Conservation (phyloP, 1,140 invertebrate genomes). For the Calycopis cecrops region DNA sequence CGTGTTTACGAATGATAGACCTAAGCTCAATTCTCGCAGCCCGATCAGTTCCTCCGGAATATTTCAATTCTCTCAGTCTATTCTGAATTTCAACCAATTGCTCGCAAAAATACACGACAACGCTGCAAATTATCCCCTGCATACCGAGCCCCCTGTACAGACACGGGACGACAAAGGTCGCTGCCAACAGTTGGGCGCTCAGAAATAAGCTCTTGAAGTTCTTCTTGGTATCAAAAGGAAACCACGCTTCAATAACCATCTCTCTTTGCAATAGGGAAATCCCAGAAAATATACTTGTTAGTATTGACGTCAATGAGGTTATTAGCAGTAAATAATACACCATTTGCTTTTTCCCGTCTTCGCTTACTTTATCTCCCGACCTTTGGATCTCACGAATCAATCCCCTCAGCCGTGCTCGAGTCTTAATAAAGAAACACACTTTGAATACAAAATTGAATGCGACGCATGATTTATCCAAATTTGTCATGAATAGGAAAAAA, state of each 20-base stretch:
- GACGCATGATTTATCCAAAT: conserved; percentile 47
- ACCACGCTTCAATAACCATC: conserved; percentile 49
- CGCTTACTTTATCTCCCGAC: conserved; percentile 45
- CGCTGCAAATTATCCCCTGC: conserved; percentile 50
- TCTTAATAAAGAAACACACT: conserved; percentile 41
- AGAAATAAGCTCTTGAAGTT: conserved; percentile 37
- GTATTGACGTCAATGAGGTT: conserved; percentile 28
- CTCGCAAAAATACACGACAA: conserved; percentile 60
- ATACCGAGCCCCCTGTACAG: conserved; percentile 47
- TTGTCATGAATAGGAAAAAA: conserved; percentile 34
- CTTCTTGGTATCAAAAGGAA: conserved; percentile 51
- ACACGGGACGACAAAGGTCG: conserved; percentile 36
- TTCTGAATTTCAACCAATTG: conserved; percentile 48
- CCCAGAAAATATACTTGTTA: conserved; percentile 35
- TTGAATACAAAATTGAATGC: conserved; percentile 51
- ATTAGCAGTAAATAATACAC: conserved; percentile 34
- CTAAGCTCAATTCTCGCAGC: conserved; percentile 40
- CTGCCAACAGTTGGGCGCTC: conserved; percentile 38
- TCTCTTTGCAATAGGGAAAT: conserved; percentile 41
- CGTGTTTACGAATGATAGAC: conserved; percentile 49
- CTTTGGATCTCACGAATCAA: conserved; percentile 42
- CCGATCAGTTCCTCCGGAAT: conserved; percentile 30
- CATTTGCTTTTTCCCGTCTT: conserved; percentile 42
- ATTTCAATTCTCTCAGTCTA: conserved; percentile 35
- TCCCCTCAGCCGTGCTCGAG: conserved; percentile 33